Base-by-base conservation (phyloP, 2,113 vertebrate genomes). In the Strix uralensis region DNA sequence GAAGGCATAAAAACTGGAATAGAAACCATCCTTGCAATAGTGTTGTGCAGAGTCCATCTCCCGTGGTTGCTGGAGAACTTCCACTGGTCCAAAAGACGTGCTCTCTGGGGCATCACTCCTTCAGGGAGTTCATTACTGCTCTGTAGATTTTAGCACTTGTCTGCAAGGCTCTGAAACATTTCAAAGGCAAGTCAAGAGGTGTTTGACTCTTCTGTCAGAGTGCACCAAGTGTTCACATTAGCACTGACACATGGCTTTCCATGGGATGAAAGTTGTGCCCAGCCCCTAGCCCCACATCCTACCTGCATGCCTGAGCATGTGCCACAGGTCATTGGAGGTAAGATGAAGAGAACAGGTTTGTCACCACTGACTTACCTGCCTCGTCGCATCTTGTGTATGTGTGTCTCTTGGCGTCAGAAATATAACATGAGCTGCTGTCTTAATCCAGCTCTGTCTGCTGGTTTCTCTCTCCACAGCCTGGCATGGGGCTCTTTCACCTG, bases 401-500 rank as follows among this genome's bases (percentile, higher is more conserved):
- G 70, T 91, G 73, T 87, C 70, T 88, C 88, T 89, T 90, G 81
- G 52, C 47, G 1, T 88, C 84, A 66, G 78, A 66, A 88, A 14
- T 14, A 6, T 4, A 25, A 36, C 44, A 2, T 19, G 91, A 89
- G 92, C 94, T 92, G 89, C 88, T 96, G 57, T 81, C 65, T 36
- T 96, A 93, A 96, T 88, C 94, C 95, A 93, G 88, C 92, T 91
- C 25, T 96, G 67, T 91, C 51, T 88, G 74, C 93, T 94, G 91
- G 27, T 97, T 92, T 94, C 40, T 94, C 97, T 94, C 95, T 96
- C 67, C 81, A 51, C 98, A 99, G 99, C 92, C 98, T 99, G 98
- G 99, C 99, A 3, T 99, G 99, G 99, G 99, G 99, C 30, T 99
- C 99, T 71, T 99, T 99, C 95, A 99, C 99, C 90, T 99, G 99